Evolutionary conservation across 2,113 vertebrate species (phyloP), one percentile per base, ranked within the genome.

Genomic region (Indicator indicator): DNA sequence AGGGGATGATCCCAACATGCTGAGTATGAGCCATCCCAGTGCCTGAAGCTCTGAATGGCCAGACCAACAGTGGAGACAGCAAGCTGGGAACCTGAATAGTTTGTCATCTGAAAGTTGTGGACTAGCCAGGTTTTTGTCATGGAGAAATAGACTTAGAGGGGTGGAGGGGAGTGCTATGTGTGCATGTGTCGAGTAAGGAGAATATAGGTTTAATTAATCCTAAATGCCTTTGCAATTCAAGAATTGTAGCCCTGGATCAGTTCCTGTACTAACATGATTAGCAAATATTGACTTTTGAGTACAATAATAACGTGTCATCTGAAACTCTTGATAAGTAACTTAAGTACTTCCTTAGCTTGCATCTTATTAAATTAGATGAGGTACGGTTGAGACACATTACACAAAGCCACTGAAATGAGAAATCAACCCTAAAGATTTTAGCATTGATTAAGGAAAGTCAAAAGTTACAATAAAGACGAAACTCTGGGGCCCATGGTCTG

Each of bases 201-300:
- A 82, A 97, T 94, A 94, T 88, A 95, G 95, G 93, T 97, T 97
- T 98, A 97, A 98, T 97, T 98, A 97, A 98, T 97, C 96, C 97
- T 97, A 97, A 98, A 97, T 95, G 97, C 95, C 94, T 98, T 94
- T 96, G 93, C 97, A 96, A 97, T 97, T 97, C 97, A 97, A 97
- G 96, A 97, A 95, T 94, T 97, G 95, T 95, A 96, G 91, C 83
- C 96, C 96, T 98, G 97, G 97, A 98, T 97, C 96, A 97, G 97
- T 97, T 98, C 97, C 98, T 97, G 96, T 97, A 96, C 97, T 98
- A 98, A 98, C 96, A 96, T 96, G 97, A 98, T 98, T 98, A 98
- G 97, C 97, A 98, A 98, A 98, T 98, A 98, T 98, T 98, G 98
- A 98, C 98, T 98, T 98, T 97, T 96, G 95, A 97, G 96, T 97